Evolutionary conservation across 2,888 invertebrate genomes (phyloP), one percentile per base, ranked within the genome.

Genomic region (Plusia festucae): DNA sequence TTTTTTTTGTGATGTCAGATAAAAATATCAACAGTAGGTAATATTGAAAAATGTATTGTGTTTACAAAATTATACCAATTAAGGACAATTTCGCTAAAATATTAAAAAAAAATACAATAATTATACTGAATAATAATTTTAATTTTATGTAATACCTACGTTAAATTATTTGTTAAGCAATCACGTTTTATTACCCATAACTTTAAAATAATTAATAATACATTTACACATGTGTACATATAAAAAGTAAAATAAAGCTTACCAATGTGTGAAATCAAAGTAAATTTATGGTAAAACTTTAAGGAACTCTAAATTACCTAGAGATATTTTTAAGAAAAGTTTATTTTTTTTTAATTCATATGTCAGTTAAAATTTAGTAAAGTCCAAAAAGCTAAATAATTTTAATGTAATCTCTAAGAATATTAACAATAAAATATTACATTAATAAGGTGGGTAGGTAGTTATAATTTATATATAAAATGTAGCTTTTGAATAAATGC

Each of bases 61-160:
- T n/a, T n/a, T n/a, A n/a, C n/a, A n/a, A n/a, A n/a, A n/a, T n/a
- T n/a, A n/a, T n/a, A n/a, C n/a, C n/a, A n/a, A n/a, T 3, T 34
- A 13, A 34, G 9, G 13, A 13, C 13, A 13, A 5, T 30, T 30
- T 11, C 7, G 34, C 13, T 34, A 13, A 0, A 11, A 16, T 49
- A 18, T 30, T 18, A 51, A 53, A 69, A 49, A 49, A 60, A 64
- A 61, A 65, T 69, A 65, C 49, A 55, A 56, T 51, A 15, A 56
- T 65, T 63, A 65, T 58, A 54, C 32, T 73, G 57, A 70, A 67
- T 65, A 60, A n/a, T 54, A 58, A 49, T 32, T 77, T 66, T 68
- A 72, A 61, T 63, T 51, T 52, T 7, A 34, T n/a, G 40, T n/a
- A 64, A 65, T 59, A 52, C 32, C n/a, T n/a, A n/a, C n/a, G n/a